phyloP scores from a whole-genome alignment of 2,888 invertebrate genomes.

The Hirtodrosophila cameraria region DNA sequence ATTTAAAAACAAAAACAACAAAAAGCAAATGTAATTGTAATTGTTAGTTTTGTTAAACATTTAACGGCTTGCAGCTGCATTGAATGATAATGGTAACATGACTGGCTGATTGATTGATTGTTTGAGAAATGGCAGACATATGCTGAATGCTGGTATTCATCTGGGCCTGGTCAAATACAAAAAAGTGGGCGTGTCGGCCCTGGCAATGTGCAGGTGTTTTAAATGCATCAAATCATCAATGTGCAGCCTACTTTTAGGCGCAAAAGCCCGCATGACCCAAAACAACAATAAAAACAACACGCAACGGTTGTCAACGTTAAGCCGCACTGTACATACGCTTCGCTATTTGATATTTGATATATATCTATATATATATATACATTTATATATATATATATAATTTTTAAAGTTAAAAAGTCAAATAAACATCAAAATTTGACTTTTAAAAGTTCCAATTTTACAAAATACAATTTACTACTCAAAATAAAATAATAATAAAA shows the following conservation, averaged over 20 bases:
- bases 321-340: conserved; percentile 3
- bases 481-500: too few species aligned
- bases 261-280: conserved; percentile 35
- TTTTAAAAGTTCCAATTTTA: too few species aligned
- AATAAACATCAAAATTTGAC: too few species aligned
- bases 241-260: conserved; percentile 55
- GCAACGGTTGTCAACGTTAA: conserved; percentile 6
- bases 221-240: conserved; percentile 41
- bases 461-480: too few species aligned
- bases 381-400: too few species aligned
- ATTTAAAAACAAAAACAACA: too few species aligned
- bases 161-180: too few species aligned
- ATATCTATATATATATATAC: too few species aligned
- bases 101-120: conserved; percentile 16
- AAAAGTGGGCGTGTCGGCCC: conserved; percentile 23
- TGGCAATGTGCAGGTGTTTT: conserved; percentile 53
- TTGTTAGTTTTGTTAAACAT: too few species aligned
- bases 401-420: too few species aligned
- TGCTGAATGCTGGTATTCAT: not conserved
- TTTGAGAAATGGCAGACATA: conserved; percentile 32
- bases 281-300: conserved; percentile 9
- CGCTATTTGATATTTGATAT: not conserved
- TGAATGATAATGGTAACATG: not conserved
- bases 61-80: too few species aligned
- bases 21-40: too few species aligned